A percentile compares a stretch with the other conserved stretches of the same genome.
phyloP scores from a whole-genome alignment of 2,888 invertebrate species.

The Cotesia congregata region DNA sequence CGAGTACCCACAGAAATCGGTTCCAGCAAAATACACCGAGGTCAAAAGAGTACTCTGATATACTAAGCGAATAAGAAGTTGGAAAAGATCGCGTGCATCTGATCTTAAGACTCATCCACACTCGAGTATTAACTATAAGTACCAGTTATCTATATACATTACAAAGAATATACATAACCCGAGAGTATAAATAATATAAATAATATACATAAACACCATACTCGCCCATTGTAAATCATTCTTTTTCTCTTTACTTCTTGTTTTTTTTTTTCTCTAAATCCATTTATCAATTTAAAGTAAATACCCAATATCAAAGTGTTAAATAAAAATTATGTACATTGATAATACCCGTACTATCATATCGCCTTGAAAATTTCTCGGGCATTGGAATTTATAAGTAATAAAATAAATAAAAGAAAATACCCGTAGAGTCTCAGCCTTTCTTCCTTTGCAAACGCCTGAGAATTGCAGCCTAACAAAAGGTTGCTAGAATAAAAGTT shows the following conservation, averaged over 20 bases:
- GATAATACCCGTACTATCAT: background rate
- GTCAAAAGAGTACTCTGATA: slow-evolving; percentile 51
- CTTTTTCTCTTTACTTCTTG: background rate
- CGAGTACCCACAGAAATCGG: slow-evolving; percentile 58
- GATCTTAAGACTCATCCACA: slow-evolving; percentile 61
- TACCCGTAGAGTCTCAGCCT: too few relatives aligned
- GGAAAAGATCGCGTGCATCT: slow-evolving; percentile 57
- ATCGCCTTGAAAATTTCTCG: background rate
- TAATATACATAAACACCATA: background rate
- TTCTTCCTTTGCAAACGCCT: background rate
- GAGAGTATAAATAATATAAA: background rate
- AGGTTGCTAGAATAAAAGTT: background rate
- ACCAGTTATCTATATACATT: slow-evolving; percentile 57
- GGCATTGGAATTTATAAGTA: background rate
- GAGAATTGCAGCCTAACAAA: background rate
- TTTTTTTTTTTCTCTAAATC: background rate
- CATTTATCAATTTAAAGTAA: background rate
- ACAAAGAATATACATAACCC: background rate
- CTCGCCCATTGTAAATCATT: slow-evolving; percentile 6
- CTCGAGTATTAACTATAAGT: slow-evolving; percentile 62
- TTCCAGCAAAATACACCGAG: slow-evolving; percentile 57
- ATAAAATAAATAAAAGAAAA: too few relatives aligned
- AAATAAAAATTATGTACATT: background rate
- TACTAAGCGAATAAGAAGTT: slow-evolving; percentile 1
- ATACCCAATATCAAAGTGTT: slow-evolving; percentile 1